Base-by-base conservation (phyloP, 2,113 vertebrate species). In the Ciconia stormi region DNA sequence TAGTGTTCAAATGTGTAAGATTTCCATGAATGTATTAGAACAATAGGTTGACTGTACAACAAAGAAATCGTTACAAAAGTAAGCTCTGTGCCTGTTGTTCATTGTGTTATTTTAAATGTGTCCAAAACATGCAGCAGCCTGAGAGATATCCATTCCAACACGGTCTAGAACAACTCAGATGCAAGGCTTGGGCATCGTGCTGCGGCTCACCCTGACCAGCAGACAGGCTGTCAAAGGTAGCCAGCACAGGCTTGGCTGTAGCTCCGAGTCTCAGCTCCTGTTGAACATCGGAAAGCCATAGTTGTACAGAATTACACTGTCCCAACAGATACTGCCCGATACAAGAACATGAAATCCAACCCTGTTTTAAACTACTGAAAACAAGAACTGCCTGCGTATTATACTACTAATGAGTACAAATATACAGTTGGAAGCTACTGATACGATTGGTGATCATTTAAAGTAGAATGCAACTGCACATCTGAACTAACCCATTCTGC, bases 141-240 rank as follows among this genome's bases (percentile, higher is more conserved):
- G 50, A 79, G 38, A 63, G 8, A 5, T 3, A 1, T 3, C 34
- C 11, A 2, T 61, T 83, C 58, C 27, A 44, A 13, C 11, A 25
- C 3, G 42, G 30, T 16, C 11, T 69, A 49, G 46, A 65, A 23
- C 0, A 0, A 34, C 36, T 69, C 11, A 0, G 46, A 6, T 66
- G 72, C 29, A 11, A 21, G 29, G 71, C 23, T 52, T 50, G 21
- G 44, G 61, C 25, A 20, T 44, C 6, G 1, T 12, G 27, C 36
- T 77, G 87, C 62, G 72, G 38, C 72, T 87, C 19, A 29, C 27
- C 23, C 27, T 40, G 49, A 17, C 10, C 52, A 67, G 71, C 76
- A 44, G 70, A 11, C 38, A 29, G 63, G 63, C 67, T 73, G 49
- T 13, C n/a, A 40, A 7, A 47, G 34, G 59, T 3, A 26, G 52